These are phyloP conservation scores for Agonopterix arenella DNA, from an alignment of 2,888 invertebrate species.

Conservation along the genomic window DNA sequence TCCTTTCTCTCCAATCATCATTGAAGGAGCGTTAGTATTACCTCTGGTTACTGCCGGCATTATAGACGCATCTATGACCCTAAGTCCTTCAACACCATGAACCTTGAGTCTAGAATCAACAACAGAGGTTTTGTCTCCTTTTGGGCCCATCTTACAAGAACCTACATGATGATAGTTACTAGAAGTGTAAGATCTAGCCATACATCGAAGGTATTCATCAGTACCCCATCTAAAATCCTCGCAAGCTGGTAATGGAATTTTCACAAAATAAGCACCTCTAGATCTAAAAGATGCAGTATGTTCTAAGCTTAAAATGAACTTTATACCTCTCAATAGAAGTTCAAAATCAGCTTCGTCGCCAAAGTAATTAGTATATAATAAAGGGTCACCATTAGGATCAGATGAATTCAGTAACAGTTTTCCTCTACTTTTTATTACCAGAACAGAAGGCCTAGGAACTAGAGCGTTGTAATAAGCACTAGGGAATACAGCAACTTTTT, in stretches of 20 bases:
- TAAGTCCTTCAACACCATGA: conserved; percentile 73
- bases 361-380: conserved; percentile 82
- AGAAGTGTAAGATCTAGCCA: conserved; percentile 74
- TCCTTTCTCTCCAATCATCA: conserved; percentile 84
- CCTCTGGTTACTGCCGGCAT: conserved; percentile 87
- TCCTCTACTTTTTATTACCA: conserved; percentile 79
- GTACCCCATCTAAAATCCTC: conserved; percentile 71
- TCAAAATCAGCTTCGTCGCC: conserved; percentile 75
- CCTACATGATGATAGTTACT: conserved; percentile 63
- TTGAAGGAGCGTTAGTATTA: conserved; percentile 87
- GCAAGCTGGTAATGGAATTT: conserved; percentile 74
- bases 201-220: conserved; percentile 80
- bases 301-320: conserved; percentile 73
- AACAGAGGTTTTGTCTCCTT: conserved; percentile 74
- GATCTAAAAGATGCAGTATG: conserved; percentile 73
- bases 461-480: not conserved
- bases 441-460: not conserved
- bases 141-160: conserved; percentile 71
- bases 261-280: conserved; percentile 72
- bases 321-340: conserved; percentile 76
- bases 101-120: conserved; percentile 82
- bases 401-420: conserved; percentile 75
- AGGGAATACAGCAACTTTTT: conserved; percentile 5
- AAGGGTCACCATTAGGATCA: conserved; percentile 82
- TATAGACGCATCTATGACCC: conserved; percentile 87